Conservation (phyloP, 2,888 invertebrate genomes). For the Acanthosepion pharaonis region DNA sequence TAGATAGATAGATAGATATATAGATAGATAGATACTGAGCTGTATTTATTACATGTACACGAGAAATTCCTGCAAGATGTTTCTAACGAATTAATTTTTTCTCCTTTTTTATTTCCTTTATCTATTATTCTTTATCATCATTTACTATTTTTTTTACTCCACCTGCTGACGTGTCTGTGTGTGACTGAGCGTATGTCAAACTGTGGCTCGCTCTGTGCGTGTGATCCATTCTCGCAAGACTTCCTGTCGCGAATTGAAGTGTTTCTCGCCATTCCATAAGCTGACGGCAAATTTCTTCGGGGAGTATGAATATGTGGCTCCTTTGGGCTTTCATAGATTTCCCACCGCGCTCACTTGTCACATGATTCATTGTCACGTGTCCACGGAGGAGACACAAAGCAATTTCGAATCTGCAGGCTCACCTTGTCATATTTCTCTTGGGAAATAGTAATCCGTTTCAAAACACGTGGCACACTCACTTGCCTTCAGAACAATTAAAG, state of each 20-base stretch:
- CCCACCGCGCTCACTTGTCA: not conserved
- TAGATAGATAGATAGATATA: too few relatives aligned
- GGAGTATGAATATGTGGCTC: not conserved
- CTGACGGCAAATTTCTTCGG: conserved; percentile 16
- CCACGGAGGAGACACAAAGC: not conserved
- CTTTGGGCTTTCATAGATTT: conserved; percentile 33
- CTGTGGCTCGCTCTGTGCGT: not conserved
- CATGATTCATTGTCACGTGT: not conserved
- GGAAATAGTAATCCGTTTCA: not conserved
- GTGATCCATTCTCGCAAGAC: not conserved
- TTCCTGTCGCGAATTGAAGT: not conserved
- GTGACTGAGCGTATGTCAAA: too few relatives aligned
- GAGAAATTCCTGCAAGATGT: too few relatives aligned
- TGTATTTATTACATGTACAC: too few relatives aligned
- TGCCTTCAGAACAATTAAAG: not conserved
- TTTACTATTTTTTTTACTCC: not conserved
- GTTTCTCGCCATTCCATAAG: not conserved
- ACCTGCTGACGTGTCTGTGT: not conserved
- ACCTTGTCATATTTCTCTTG: not conserved
- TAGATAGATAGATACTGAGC: too few relatives aligned
- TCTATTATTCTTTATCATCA: too few relatives aligned
- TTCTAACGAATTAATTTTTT: too few relatives aligned
- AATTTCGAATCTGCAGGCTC: not conserved
- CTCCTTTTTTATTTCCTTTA: too few relatives aligned
- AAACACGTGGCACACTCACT: not conserved